A percentile compares a stretch with the other conserved stretches of the same genome.
Evolutionary conservation across 2,113 vertebrate genomes (phyloP).

Genomic region (Opisthocomus hoazin): DNA sequence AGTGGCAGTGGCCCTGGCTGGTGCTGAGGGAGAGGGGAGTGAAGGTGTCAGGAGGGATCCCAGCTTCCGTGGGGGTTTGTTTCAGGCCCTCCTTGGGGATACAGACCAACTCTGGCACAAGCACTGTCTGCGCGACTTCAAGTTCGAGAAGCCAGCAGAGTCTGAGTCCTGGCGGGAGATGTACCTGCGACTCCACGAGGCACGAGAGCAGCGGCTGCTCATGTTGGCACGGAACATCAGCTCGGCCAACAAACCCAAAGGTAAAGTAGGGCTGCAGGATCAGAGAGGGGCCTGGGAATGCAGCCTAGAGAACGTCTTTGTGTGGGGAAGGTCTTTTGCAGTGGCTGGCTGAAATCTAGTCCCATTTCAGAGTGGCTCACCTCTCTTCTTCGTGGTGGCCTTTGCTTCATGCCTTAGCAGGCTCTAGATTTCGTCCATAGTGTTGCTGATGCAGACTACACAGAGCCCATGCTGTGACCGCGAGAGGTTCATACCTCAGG

Average conservation of each 20-base stretch:
- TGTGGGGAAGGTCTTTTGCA: not conserved
- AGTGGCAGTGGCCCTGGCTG: not conserved
- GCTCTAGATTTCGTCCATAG: no score
- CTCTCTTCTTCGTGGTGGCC: no score
- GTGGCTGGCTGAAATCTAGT: no score
- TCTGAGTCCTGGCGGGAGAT: slow-evolving; percentile 96
- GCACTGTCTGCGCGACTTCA: slow-evolving; percentile 95
- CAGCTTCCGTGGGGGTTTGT: not conserved
- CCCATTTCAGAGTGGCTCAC: no score
- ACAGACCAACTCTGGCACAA: slow-evolving; percentile 93
- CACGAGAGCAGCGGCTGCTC: slow-evolving; percentile 88
- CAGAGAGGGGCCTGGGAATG: not conserved
- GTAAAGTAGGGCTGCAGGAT: slow-evolving; percentile 33
- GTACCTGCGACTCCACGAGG: slow-evolving; percentile 92
- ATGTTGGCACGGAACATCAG: slow-evolving; percentile 89
- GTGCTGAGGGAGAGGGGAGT: not conserved
- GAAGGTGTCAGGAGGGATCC: not conserved
- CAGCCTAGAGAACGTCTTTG: not conserved
- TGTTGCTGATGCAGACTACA: no score
- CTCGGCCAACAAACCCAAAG: slow-evolving; percentile 95
- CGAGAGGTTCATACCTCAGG: not conserved
- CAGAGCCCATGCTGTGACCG: not conserved
- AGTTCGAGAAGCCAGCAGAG: slow-evolving; percentile 85
- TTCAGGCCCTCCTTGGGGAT: slow-evolving; percentile 90
- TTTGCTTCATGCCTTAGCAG: no score